Evolutionary conservation across 1,140 invertebrate genomes (phyloP).

Genomic region (Tribolium madens): DNA sequence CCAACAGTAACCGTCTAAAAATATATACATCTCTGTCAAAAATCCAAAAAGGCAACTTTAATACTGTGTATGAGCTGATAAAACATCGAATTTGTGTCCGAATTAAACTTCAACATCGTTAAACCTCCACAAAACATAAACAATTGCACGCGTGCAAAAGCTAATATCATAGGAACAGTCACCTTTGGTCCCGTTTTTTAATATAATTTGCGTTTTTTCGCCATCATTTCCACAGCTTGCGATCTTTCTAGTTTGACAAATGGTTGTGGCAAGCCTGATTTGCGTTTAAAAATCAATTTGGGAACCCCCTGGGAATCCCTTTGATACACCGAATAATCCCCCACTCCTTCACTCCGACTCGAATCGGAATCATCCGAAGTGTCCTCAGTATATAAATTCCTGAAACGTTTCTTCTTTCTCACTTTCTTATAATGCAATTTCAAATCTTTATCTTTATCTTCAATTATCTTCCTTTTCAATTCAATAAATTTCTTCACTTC

Average conservation of each 20-base stretch:
- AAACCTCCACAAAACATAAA: slow-evolving; percentile 34
- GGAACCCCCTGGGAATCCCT: slow-evolving; percentile 54
- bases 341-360: slow-evolving; percentile 39
- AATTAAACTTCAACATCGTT: slow-evolving; percentile 27
- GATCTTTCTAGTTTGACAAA: slow-evolving; percentile 56
- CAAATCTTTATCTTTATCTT: slow-evolving; percentile 49
- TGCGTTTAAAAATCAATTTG: slow-evolving; percentile 60
- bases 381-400: slow-evolving; percentile 45
- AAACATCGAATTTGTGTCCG: slow-evolving; percentile 7
- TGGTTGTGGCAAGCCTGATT: slow-evolving; percentile 52
- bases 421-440: slow-evolving; percentile 56
- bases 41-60: slow-evolving; percentile 32
- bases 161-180: slow-evolving; percentile 42
- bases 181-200: slow-evolving; percentile 56
- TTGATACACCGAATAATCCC: slow-evolving; percentile 54
- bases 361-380: slow-evolving; percentile 42
- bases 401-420: slow-evolving; percentile 47
- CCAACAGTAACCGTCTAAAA: slow-evolving; percentile 24
- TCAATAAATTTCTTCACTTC: slow-evolving; percentile 59
- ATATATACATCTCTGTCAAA: slow-evolving; percentile 36
- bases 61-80: slow-evolving; percentile 28
- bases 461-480: slow-evolving; percentile 54
- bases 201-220: slow-evolving; percentile 51
- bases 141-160: slow-evolving; percentile 23
- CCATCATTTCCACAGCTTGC: slow-evolving; percentile 52